A percentile compares a stretch with the other conserved stretches of the same genome.
These are phyloP conservation scores for Leptopterna dolabrata DNA, from an alignment of 2,888 invertebrate genomes.

Conservation along the genomic window DNA sequence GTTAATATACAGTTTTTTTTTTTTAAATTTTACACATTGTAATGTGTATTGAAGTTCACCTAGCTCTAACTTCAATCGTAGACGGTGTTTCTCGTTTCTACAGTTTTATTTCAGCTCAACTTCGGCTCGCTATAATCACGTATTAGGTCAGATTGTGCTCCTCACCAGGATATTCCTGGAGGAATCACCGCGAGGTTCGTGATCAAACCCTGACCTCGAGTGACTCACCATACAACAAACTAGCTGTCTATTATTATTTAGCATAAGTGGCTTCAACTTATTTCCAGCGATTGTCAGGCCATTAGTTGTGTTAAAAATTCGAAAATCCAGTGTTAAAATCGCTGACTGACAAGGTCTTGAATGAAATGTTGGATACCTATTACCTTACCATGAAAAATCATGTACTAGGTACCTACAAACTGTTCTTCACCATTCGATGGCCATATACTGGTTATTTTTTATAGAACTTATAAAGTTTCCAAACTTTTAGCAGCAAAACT, in stretches of 20 bases:
- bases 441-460: no score
- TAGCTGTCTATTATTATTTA: not conserved
- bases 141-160: not conserved
- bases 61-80: not conserved
- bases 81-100: not conserved
- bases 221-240: conserved; percentile 1
- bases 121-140: not conserved
- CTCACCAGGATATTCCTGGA: conserved; percentile 16
- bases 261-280: not conserved
- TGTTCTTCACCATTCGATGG: no score
- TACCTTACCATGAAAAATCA: no score
- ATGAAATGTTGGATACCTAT: no score
- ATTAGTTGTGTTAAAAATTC: not conserved
- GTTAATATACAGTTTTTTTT: no score
- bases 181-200: conserved; percentile 9
- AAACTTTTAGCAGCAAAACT: no score
- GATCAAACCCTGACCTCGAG: conserved; percentile 23
- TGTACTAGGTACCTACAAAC: no score
- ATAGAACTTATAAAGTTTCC: no score
- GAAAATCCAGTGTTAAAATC: no score
- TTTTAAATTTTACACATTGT: no score
- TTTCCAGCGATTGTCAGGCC: not conserved
- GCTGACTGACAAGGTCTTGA: no score
- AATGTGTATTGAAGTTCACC: no score
- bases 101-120: not conserved